These are phyloP conservation scores for Drosophila obscura DNA, from an alignment of 1,140 invertebrate genomes.

Conservation along the genomic window DNA sequence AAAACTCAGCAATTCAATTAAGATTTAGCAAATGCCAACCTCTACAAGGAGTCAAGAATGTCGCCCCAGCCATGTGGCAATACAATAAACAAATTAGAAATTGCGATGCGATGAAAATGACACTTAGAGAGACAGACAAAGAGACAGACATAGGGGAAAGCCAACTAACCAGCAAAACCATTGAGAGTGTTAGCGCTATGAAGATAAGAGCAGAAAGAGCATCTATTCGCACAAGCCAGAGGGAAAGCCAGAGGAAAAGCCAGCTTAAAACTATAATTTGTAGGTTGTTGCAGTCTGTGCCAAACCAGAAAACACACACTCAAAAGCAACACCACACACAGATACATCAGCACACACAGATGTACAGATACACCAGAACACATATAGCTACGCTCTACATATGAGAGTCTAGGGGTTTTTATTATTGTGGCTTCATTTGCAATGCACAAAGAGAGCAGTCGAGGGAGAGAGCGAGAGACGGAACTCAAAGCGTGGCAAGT, in stretches of 20 bases:
- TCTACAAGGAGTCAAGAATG: constrained; percentile 47
- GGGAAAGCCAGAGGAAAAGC: constrained; percentile 19
- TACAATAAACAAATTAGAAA: constrained; percentile 72
- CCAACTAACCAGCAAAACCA: constrained; percentile 52
- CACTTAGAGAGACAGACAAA: constrained; percentile 1
- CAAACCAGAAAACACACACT: constrained; percentile 23
- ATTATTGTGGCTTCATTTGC: constrained; percentile 81
- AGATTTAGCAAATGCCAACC: constrained; percentile 43
- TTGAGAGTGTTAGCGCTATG: constrained; percentile 64
- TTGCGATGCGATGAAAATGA: constrained; percentile 42
- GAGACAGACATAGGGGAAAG: constrained; percentile 2
- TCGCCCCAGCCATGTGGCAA: constrained; percentile 36
- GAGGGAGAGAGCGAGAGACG: not conserved
- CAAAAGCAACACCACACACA: constrained; percentile 1
- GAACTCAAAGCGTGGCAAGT: constrained; percentile 35
- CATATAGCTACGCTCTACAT: constrained; percentile 8
- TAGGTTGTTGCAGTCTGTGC: constrained; percentile 48
- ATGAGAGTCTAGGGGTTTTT: constrained; percentile 55
- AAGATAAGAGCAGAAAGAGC: constrained; percentile 52
- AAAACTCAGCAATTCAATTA: constrained; percentile 48
- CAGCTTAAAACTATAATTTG: constrained; percentile 78
- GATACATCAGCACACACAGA: constrained; percentile 6
- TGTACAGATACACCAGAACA: constrained; percentile 12
- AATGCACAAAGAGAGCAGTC: constrained; percentile 56
- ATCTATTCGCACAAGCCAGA: constrained; percentile 2